Evolutionary conservation across 2,888 invertebrate genomes (phyloP).

Genomic region (Sisyra nigra): DNA sequence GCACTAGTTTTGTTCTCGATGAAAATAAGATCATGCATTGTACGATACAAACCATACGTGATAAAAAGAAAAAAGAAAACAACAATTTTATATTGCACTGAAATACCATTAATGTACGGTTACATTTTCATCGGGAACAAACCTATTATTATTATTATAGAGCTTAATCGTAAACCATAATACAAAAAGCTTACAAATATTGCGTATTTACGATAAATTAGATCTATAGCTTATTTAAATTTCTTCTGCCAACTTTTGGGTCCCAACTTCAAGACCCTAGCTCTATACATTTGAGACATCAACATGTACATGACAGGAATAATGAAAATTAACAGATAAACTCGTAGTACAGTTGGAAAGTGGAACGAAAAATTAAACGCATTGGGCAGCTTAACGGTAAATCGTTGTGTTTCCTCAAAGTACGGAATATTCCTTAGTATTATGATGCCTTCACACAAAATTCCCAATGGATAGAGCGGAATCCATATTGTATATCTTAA

Average conservation of each 20-base stretch:
- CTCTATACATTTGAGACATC: constrained; percentile 72
- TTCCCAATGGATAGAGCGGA: constrained; percentile 79
- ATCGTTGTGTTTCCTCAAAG: constrained; percentile 68
- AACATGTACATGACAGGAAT: constrained; percentile 62
- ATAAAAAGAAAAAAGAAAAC: too few relatives aligned
- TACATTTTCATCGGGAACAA: too few relatives aligned
- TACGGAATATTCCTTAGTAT: constrained; percentile 73
- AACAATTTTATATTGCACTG: too few relatives aligned
- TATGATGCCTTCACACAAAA: constrained; percentile 71
- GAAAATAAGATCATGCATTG: too few relatives aligned
- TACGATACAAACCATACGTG: too few relatives aligned
- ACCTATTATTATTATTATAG: too few relatives aligned
- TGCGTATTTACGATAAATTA: too few relatives aligned
- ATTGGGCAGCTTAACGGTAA: constrained; percentile 67
- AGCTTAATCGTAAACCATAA: too few relatives aligned
- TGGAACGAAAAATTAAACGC: constrained; percentile 73
- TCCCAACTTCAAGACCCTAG: constrained; percentile 49
- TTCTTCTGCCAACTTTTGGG: constrained; percentile 23
- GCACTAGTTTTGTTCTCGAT: too few relatives aligned
- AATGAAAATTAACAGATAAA: constrained; percentile 60
- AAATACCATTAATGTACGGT: too few relatives aligned
- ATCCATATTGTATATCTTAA: constrained; percentile 89
- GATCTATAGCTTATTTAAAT: constrained; percentile 3
- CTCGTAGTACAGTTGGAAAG: constrained; percentile 60
- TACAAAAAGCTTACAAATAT: too few relatives aligned